A percentile compares a stretch with the other conserved stretches of the same genome.
Conservation (phyloP, 2,113 vertebrate species). For the Theristicus caerulescens region DNA sequence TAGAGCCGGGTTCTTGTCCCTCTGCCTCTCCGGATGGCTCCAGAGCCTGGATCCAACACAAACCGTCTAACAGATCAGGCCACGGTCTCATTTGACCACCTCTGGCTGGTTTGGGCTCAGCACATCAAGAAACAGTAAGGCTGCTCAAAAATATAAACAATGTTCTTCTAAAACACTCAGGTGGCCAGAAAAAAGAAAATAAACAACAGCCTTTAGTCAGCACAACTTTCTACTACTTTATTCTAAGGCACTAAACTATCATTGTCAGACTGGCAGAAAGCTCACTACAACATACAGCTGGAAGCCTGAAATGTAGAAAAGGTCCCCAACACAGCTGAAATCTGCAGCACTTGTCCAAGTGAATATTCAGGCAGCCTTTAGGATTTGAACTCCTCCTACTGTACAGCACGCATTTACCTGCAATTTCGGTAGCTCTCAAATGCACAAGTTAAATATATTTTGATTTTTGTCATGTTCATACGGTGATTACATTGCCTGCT, state of each 20-base stretch:
- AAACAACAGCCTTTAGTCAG: background rate
- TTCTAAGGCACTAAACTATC: background rate
- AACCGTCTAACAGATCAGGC: background rate
- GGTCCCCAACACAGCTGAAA: background rate
- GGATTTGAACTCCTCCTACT: background rate
- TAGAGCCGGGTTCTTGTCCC: rapidly evolving
- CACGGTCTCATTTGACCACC: background rate
- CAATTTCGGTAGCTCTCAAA: background rate
- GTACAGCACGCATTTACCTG: background rate
- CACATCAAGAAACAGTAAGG: background rate
- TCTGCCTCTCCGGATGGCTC: background rate
- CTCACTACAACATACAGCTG: background rate
- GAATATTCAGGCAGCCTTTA: background rate
- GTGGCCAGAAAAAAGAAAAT: background rate
- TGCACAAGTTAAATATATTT: background rate
- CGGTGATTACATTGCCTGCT: background rate
- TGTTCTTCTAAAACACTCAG: background rate
- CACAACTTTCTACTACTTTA: background rate
- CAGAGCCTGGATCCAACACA: background rate
- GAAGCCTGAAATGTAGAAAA: background rate
- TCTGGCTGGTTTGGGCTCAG: background rate
- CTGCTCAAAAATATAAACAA: background rate
- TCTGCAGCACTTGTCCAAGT: background rate
- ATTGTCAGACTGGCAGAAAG: background rate
- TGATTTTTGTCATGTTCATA: background rate